Conservation (phyloP, 1,140 invertebrate genomes). For the Cyphomyrmex costatus region DNA sequence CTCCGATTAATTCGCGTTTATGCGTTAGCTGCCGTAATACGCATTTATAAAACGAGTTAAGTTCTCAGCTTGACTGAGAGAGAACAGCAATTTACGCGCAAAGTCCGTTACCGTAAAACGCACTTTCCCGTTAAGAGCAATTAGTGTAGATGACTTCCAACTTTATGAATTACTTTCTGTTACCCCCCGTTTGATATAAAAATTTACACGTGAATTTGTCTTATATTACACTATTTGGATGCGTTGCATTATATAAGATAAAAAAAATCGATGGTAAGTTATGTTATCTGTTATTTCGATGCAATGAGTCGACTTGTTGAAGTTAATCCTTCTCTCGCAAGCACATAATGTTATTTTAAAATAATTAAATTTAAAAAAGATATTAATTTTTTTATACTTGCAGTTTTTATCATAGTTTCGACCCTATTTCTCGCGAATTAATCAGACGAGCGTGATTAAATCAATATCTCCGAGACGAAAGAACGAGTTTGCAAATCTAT, state of each 20-base stretch:
- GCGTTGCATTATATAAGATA: background rate
- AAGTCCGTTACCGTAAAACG: constrained; percentile 37
- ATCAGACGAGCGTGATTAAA: background rate
- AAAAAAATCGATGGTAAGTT: background rate
- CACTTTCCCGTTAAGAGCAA: constrained; percentile 26
- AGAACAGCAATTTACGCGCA: constrained; percentile 21
- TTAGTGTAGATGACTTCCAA: background rate
- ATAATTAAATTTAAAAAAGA: background rate
- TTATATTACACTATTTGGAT: background rate
- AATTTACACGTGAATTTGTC: constrained; percentile 1
- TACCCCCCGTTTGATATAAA: background rate
- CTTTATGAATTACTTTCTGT: constrained; percentile 10
- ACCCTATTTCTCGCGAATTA: constrained; percentile 42
- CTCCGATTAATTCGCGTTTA: constrained; percentile 41
- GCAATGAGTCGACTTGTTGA: background rate
- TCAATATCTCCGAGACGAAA: constrained; percentile 20
- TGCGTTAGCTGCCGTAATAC: constrained; percentile 17
- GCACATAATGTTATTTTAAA: background rate
- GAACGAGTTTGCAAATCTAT: constrained; percentile 14
- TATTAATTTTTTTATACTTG: too few relatives aligned
- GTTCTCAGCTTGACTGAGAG: constrained; percentile 14
- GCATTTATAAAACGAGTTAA: constrained; percentile 37
- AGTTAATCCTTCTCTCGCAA: background rate
- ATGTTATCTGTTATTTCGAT: background rate
- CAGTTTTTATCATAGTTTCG: constrained; percentile 22